These are phyloP conservation scores for Orchesellides sinensis DNA, from an alignment of 2,888 invertebrate genomes.

Conservation along the genomic window DNA sequence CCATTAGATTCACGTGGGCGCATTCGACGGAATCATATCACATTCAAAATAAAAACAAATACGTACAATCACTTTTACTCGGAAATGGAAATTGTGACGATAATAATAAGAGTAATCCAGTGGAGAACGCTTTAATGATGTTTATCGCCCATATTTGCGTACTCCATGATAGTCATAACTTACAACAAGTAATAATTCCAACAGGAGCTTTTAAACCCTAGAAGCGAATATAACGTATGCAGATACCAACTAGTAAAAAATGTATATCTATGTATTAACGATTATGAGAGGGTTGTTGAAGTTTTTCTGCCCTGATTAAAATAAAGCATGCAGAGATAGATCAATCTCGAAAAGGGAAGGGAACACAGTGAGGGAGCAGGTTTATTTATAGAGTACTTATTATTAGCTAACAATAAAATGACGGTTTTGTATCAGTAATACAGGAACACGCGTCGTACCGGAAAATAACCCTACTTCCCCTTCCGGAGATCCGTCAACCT, in stretches of 20 bases:
- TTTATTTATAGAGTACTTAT: background rate
- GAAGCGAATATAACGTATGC: too few relatives aligned
- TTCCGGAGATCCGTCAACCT: conserved; percentile 52
- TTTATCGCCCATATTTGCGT: too few relatives aligned
- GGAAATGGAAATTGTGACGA: conserved; percentile 10
- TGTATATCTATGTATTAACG: too few relatives aligned
- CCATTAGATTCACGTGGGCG: conserved; percentile 1
- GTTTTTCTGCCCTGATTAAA: too few relatives aligned
- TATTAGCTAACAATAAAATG: conserved; percentile 26
- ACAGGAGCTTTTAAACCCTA: too few relatives aligned
- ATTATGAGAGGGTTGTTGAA: too few relatives aligned
- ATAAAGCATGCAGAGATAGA: too few relatives aligned
- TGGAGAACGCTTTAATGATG: too few relatives aligned
- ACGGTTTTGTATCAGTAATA: conserved; percentile 23
- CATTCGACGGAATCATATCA: too few relatives aligned
- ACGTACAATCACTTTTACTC: conserved; percentile 29
- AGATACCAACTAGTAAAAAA: too few relatives aligned
- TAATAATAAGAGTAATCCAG: background rate
- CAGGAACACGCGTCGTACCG: conserved; percentile 62
- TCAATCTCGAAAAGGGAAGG: conserved; percentile 6
- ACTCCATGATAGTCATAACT: too few relatives aligned
- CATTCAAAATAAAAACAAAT: background rate
- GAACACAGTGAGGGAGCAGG: background rate
- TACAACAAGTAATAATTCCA: too few relatives aligned
- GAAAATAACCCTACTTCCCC: conserved; percentile 61